Conservation (phyloP, 2,888 invertebrate species). For the Acanthococcus lagerstroemiae region DNA sequence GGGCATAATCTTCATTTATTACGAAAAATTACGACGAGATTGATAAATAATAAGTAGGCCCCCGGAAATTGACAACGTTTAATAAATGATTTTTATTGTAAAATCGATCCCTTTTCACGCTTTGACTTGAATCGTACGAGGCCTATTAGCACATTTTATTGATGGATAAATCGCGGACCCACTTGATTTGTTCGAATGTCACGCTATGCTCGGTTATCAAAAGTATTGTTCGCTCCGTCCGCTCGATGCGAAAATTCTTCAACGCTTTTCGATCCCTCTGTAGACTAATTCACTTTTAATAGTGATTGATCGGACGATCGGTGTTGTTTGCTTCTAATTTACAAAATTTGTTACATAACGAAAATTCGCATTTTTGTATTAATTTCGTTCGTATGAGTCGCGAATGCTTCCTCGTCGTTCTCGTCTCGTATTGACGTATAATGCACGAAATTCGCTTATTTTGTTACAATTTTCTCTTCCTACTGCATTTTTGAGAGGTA, state of each 20-base stretch:
- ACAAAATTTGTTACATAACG: background rate
- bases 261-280: background rate
- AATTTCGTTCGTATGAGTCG: no score
- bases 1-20: background rate
- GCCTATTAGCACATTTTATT: constrained; percentile 11
- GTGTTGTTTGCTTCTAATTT: background rate
- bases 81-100: constrained; percentile 28
- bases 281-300: constrained; percentile 24
- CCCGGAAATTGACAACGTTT: constrained; percentile 12
- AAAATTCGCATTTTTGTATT: background rate
- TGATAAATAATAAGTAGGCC: constrained; percentile 31
- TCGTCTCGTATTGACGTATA: no score
- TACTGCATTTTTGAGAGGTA: no score
- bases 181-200: constrained; percentile 13
- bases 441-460: no score
- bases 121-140: background rate
- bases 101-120: constrained; percentile 16
- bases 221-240: constrained; percentile 6
- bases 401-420: no score
- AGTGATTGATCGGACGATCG: constrained; percentile 21
- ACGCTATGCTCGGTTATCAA: constrained; percentile 15
- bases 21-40: constrained; percentile 3
- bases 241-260: background rate
- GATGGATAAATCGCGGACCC: constrained; percentile 21
- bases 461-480: no score